Conservation (phyloP, 2,888 invertebrate species). For the Gymnoscelis rufifasciata region DNA sequence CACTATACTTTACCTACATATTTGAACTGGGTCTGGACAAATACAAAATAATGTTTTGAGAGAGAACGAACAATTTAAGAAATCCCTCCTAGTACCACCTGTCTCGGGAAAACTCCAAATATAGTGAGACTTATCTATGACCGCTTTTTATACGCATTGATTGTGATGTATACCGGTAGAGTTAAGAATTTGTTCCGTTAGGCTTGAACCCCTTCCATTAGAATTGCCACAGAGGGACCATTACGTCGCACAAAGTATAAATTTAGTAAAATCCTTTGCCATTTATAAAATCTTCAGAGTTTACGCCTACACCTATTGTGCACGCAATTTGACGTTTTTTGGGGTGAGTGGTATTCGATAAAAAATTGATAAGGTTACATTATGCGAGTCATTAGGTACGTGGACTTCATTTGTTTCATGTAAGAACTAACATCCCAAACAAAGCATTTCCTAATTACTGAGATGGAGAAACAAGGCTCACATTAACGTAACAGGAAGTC, state of each 20-base stretch:
- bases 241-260: slow-evolving; percentile 45
- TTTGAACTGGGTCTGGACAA: too few relatives aligned
- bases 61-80: neutral
- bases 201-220: slow-evolving; percentile 49
- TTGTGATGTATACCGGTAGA: slow-evolving; percentile 50
- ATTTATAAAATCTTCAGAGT: slow-evolving; percentile 33
- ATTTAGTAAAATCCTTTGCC: slow-evolving; percentile 42
- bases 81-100: too few relatives aligned
- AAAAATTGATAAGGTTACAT: slow-evolving; percentile 21
- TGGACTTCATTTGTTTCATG: too few relatives aligned
- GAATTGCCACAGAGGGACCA: slow-evolving; percentile 51
- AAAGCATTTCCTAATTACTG: slow-evolving; percentile 11
- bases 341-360: slow-evolving; percentile 17
- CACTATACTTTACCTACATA: too few relatives aligned
- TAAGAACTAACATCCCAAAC: neutral
- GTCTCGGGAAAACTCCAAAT: slow-evolving; percentile 13
- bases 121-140: slow-evolving; percentile 35
- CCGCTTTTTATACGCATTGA: slow-evolving; percentile 41
- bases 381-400: slow-evolving; percentile 1
- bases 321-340: slow-evolving; percentile 24
- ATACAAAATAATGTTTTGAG: too few relatives aligned
- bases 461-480: slow-evolving; percentile 14
- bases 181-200: slow-evolving; percentile 40
- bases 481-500: slow-evolving; percentile 27
- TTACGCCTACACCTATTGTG: slow-evolving; percentile 23